Evolutionary conservation across 1,140 invertebrate genomes (phyloP).

Genomic region (Leptinotarsa undecemlineata): DNA sequence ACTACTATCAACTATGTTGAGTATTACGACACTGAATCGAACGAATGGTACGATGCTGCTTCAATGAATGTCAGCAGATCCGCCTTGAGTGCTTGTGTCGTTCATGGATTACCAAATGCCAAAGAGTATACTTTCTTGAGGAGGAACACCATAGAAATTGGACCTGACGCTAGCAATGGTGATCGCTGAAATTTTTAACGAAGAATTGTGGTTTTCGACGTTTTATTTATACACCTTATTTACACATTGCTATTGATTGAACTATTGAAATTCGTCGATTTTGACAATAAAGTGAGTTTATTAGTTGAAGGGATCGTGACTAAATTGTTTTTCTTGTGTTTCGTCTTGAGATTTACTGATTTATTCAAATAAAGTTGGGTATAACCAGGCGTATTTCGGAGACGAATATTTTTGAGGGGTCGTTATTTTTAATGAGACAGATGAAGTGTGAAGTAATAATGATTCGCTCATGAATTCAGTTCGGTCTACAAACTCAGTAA

Average conservation of each 20-base stretch:
- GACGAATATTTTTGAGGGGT: no score
- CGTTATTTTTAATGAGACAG: no score
- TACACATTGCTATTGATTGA: background rate
- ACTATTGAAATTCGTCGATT: background rate
- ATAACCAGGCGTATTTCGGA: no score
- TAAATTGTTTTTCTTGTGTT: no score
- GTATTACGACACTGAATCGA: conserved; percentile 68
- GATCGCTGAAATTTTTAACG: background rate
- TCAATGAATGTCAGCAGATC: conserved; percentile 73
- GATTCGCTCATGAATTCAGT: no score
- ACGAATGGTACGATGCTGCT: conserved; percentile 71
- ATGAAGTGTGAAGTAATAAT: no score
- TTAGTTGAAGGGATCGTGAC: background rate
- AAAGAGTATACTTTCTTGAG: conserved; percentile 54
- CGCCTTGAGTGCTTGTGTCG: conserved; percentile 67
- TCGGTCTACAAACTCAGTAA: no score
- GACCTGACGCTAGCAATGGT: background rate
- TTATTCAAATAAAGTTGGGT: no score
- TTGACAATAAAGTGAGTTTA: conserved; percentile 1
- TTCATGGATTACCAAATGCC: conserved; percentile 63
- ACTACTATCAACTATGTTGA: conserved; percentile 72
- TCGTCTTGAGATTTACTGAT: no score
- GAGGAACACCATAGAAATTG: conserved; percentile 3
- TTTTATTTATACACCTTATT: background rate
- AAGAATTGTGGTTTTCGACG: background rate